These are phyloP conservation scores for Lordiphosa clarofinis DNA, from an alignment of 1,140 invertebrate genomes.

Conservation along the genomic window DNA sequence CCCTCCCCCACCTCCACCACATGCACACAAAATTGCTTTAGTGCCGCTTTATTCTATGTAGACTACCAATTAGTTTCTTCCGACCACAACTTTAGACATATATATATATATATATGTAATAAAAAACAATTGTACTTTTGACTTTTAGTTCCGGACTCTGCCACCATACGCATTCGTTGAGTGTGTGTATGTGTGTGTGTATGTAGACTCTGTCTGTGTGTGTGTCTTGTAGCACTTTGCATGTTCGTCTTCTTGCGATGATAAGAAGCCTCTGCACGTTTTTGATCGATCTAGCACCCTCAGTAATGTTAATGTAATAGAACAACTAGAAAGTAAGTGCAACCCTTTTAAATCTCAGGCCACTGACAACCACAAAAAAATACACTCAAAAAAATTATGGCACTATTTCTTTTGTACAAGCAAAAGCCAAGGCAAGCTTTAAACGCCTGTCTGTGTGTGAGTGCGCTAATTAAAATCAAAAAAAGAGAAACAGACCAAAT, in stretches of 20 bases:
- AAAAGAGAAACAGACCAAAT: constrained; percentile 11
- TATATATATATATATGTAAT: constrained; percentile 9
- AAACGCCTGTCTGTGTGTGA: constrained; percentile 64
- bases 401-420: constrained; percentile 9
- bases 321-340: constrained; percentile 48
- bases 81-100: constrained; percentile 32
- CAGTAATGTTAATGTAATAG: constrained; percentile 46
- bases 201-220: constrained; percentile 44
- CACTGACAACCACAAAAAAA: background rate
- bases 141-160: constrained; percentile 31
- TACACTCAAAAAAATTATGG: background rate
- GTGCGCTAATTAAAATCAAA: constrained; percentile 27
- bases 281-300: constrained; percentile 46
- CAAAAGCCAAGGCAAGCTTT: constrained; percentile 22
- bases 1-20: background rate
- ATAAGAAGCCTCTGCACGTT: constrained; percentile 61
- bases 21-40: constrained; percentile 9
- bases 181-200: constrained; percentile 18
- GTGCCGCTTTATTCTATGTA: constrained; percentile 1
- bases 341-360: constrained; percentile 22
- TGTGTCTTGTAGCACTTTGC: constrained; percentile 25
- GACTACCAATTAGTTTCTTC: background rate
- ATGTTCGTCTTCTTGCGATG: constrained; percentile 15
- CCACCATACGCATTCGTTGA: constrained; percentile 29
- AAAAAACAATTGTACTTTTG: background rate